phyloP scores from a whole-genome alignment of 1,140 invertebrate species.

The Parapsyche elsis region DNA sequence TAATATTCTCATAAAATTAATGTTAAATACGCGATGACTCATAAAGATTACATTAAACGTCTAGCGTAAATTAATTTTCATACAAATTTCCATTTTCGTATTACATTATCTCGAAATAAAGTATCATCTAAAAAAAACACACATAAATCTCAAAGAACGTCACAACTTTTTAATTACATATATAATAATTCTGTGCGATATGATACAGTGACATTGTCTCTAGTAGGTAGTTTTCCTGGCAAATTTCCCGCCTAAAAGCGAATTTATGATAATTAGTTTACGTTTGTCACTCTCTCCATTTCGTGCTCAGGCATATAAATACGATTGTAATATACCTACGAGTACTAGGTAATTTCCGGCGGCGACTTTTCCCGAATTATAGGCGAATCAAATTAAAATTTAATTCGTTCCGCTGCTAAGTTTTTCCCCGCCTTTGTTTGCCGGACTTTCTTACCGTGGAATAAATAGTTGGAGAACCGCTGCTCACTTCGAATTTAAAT shows the following conservation, averaged over 20 bases:
- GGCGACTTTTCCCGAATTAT: not conserved
- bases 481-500: not conserved
- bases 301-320: no score
- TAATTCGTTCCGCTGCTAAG: not conserved
- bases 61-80: not conserved
- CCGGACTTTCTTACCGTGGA: not conserved
- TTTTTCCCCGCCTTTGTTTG: not conserved
- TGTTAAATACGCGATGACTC: no score
- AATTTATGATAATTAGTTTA: slow-evolving; percentile 25
- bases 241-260: not conserved
- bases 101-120: no score
- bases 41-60: not conserved
- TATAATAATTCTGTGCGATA: not conserved
- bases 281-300: not conserved
- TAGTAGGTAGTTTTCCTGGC: not conserved
- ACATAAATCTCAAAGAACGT: not conserved
- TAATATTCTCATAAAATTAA: no score
- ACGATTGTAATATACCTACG: no score
- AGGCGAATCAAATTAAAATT: not conserved
- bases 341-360: no score
- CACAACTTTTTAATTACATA: slow-evolving; percentile 6
- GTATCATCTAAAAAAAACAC: no score
- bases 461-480: not conserved
- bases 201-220: not conserved
- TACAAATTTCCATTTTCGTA: not conserved